phyloP scores from a whole-genome alignment of 2,888 invertebrate genomes.

The Criorhina ranunculi region DNA sequence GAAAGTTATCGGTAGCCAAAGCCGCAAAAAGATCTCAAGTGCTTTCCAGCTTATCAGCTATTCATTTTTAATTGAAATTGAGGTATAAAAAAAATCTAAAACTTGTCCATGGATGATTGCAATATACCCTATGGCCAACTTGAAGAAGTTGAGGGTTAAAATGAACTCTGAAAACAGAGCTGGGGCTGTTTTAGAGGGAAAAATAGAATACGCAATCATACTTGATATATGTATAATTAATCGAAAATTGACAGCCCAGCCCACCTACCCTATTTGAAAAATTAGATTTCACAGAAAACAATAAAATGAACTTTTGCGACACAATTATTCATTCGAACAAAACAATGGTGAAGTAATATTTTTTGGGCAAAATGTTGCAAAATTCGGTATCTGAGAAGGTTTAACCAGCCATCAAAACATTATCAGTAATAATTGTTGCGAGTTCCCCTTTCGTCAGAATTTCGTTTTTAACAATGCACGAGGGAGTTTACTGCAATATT shows the following conservation, averaged over 20 bases:
- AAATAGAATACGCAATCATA: too few relatives aligned
- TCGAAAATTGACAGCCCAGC: background rate
- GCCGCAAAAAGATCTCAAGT: conserved; percentile 7
- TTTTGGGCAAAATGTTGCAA: background rate
- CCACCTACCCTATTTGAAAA: background rate
- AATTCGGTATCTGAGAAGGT: background rate
- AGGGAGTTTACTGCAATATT: conserved; percentile 15
- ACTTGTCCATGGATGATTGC: background rate
- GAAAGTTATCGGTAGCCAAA: conserved; percentile 2
- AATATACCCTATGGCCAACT: background rate
- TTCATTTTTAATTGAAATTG: background rate
- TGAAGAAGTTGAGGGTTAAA: too few relatives aligned
- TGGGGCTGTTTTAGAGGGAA: too few relatives aligned
- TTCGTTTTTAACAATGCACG: background rate
- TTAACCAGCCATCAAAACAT: background rate
- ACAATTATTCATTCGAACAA: background rate
- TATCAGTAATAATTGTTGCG: background rate
- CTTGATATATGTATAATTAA: too few relatives aligned
- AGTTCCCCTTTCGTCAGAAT: background rate
- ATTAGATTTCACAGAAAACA: background rate
- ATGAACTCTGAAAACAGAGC: too few relatives aligned
- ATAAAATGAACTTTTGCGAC: background rate
- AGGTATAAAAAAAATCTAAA: background rate
- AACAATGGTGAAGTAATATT: conserved; percentile 6
- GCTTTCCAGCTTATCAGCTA: conserved; percentile 5